Percentiles rank a stretch among this genome's conserved stretches.
Conservation (phyloP, 2,888 invertebrate species). For the Chloroclysta siterata region DNA sequence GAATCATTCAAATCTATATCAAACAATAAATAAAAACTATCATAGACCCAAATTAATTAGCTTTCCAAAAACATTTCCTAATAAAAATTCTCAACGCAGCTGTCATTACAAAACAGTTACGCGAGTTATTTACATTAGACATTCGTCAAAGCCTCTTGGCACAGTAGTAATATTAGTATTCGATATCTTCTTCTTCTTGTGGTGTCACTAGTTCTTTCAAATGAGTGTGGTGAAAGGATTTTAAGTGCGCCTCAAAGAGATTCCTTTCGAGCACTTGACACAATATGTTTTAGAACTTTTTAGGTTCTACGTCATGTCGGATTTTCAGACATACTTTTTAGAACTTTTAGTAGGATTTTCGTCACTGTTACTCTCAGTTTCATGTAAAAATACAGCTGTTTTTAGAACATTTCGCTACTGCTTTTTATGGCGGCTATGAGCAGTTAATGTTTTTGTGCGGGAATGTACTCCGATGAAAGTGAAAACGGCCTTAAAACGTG, state of each 20-base stretch:
- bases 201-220: too few relatives aligned
- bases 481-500: slow-evolving; percentile 80
- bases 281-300: too few relatives aligned
- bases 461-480: slow-evolving; percentile 70
- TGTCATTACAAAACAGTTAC: slow-evolving; percentile 28
- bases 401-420: neutral
- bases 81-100: slow-evolving; percentile 10
- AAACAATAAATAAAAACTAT: neutral
- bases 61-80: slow-evolving; percentile 2
- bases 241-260: too few relatives aligned
- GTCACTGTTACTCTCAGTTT: slow-evolving; percentile 9
- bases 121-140: slow-evolving; percentile 21
- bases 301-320: too few relatives aligned
- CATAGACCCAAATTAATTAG: neutral
- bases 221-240: too few relatives aligned
- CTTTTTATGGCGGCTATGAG: neutral
- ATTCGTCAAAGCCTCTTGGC: slow-evolving; percentile 20
- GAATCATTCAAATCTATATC: too few relatives aligned
- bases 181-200: too few relatives aligned
- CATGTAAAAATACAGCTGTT: too few relatives aligned
- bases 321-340: too few relatives aligned
- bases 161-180: neutral
- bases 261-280: too few relatives aligned
- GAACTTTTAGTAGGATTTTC: neutral
- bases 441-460: slow-evolving; percentile 47